Conservation (phyloP, 2,888 invertebrate species). For the Papilio elwesi region DNA sequence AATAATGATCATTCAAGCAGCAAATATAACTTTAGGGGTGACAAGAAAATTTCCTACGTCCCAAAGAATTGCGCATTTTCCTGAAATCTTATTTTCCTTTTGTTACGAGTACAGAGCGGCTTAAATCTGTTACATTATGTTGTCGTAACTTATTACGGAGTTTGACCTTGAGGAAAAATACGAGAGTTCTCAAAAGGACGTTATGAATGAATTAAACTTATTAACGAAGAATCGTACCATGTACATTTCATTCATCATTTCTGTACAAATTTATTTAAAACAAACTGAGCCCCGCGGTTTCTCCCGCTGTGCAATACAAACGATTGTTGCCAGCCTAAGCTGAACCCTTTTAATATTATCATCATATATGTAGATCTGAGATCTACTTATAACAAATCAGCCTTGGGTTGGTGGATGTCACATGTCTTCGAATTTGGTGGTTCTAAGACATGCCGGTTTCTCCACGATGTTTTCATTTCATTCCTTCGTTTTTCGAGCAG, state of each 20-base stretch:
- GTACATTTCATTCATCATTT: not conserved
- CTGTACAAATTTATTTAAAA: conserved; percentile 1
- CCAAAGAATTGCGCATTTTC: conserved; percentile 75
- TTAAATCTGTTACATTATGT: conserved; percentile 64
- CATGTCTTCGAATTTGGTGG: no score
- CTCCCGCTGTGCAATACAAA: no score
- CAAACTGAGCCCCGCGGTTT: no score
- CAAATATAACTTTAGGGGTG: conserved; percentile 49
- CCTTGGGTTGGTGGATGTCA: no score
- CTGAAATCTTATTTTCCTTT: conserved; percentile 66
- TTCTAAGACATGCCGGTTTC: no score
- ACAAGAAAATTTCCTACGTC: conserved; percentile 61
- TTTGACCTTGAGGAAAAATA: conserved; percentile 45
- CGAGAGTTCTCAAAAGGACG: conserved; percentile 21
- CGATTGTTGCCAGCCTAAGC: no score
- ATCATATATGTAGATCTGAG: no score
- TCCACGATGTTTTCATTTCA: no score
- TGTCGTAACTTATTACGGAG: conserved; percentile 53
- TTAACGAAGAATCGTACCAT: conserved; percentile 10
- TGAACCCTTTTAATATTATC: no score
- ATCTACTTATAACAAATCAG: no score
- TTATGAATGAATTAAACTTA: conserved; percentile 29
- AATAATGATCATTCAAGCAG: conserved; percentile 46
- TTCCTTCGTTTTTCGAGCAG: no score
- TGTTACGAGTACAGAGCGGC: conserved; percentile 59